phyloP scores from a whole-genome alignment of 2,888 invertebrate genomes.

The Gonocerus acuteangulatus region DNA sequence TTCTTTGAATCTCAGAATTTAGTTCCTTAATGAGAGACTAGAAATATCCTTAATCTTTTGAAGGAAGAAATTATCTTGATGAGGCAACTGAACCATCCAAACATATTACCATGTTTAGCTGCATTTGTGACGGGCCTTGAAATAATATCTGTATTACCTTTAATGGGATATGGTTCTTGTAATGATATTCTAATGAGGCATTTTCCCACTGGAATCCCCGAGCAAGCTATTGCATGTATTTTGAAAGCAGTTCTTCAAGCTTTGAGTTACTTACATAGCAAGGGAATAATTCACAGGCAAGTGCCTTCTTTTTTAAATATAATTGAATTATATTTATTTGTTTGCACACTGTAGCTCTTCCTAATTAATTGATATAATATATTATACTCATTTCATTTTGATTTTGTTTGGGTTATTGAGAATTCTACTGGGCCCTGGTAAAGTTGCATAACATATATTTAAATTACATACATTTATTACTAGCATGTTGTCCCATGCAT shows the following conservation, averaged over 20 bases:
- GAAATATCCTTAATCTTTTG: conserved; percentile 41
- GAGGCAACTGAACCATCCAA: conserved; percentile 68
- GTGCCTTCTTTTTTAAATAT: neutral
- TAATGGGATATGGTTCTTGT: conserved; percentile 80
- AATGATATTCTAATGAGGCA: conserved; percentile 65
- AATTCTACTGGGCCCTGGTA: no score
- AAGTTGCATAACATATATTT: no score
- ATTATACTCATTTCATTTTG: no score
- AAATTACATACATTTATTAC: no score
- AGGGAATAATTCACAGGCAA: conserved; percentile 73
- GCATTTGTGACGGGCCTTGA: conserved; percentile 71
- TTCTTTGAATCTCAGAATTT: no score
- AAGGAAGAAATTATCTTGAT: conserved; percentile 72
- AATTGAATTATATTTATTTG: conserved; percentile 44
- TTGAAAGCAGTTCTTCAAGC: conserved; percentile 70
- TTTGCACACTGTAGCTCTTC: no score
- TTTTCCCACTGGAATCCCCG: conserved; percentile 71
- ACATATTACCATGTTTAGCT: conserved; percentile 65
- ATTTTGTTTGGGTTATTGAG: no score
- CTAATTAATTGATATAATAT: no score
- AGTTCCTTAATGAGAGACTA: no score
- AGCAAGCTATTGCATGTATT: conserved; percentile 70
- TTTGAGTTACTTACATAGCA: conserved; percentile 74
- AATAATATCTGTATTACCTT: conserved; percentile 69
- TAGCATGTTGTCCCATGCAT: no score